Percentiles rank a stretch among this genome's conserved stretches.
phyloP scores from a whole-genome alignment of 2,797 vertebrate species.

The Acomys russatus region DNA sequence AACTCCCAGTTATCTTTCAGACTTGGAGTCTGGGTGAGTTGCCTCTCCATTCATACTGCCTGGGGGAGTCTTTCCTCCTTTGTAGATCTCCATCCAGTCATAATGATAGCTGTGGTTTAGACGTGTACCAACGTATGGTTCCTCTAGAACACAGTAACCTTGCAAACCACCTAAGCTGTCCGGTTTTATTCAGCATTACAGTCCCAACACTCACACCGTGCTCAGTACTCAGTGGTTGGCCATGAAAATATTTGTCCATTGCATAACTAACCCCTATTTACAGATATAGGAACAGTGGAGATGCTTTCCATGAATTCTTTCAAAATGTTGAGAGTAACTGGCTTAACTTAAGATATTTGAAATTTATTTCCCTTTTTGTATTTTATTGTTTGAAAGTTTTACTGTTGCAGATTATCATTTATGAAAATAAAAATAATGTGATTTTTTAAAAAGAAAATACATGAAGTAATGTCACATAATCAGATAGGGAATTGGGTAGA shows the following conservation, averaged over 20 bases:
- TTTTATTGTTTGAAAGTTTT: slow-evolving; percentile 29
- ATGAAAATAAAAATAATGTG: neutral
- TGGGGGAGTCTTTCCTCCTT: neutral
- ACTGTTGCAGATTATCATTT: neutral
- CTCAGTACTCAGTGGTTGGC: neutral
- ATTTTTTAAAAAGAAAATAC: slow-evolving; percentile 4
- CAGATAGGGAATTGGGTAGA: neutral
- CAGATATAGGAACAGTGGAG: neutral
- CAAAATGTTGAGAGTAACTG: neutral
- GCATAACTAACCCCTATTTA: neutral
- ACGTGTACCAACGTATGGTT: accelerated
- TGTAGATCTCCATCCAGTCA: neutral
- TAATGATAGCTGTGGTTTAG: neutral
- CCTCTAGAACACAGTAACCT: accelerated
- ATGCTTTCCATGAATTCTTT: neutral
- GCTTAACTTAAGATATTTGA: neutral
- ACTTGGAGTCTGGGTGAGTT: neutral
- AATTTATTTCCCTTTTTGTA: neutral
- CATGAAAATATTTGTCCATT: too few relatives aligned
- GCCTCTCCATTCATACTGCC: neutral
- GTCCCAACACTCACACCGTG: too few relatives aligned
- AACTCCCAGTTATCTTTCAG: neutral
- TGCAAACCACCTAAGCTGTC: accelerated
- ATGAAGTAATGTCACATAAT: neutral
- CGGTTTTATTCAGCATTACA: accelerated